These are phyloP conservation scores for Remorina albescens DNA, from an alignment of 2,797 vertebrate species.

Conservation along the genomic window DNA sequence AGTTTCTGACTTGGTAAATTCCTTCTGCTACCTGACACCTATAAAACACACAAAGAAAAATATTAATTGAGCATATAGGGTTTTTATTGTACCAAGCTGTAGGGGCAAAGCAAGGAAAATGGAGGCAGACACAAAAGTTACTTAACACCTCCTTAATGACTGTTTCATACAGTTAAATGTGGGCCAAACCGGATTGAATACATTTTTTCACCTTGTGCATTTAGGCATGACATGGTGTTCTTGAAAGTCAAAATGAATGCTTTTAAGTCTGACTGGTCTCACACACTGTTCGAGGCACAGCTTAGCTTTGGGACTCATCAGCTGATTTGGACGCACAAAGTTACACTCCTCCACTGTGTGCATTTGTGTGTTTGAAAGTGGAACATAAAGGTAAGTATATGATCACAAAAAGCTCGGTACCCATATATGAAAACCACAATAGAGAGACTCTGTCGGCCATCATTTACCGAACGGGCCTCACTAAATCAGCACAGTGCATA, in stretches of 20 bases:
- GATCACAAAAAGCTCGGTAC: conserved; percentile 37
- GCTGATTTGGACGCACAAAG: conserved; percentile 8
- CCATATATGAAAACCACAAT: conserved; percentile 4
- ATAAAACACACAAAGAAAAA: background rate
- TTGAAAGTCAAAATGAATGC: background rate
- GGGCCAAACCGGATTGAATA: background rate
- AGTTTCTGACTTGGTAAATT: background rate
- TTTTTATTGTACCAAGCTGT: background rate
- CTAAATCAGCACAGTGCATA: conserved; percentile 41
- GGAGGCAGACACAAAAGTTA: background rate
- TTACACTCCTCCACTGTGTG: background rate
- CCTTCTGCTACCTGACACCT: background rate
- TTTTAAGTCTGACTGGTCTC: background rate
- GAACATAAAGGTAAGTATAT: conserved; percentile 35
- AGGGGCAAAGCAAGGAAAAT: background rate
- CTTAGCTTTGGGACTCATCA: background rate
- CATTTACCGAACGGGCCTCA: conserved; percentile 13
- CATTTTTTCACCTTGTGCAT: background rate
- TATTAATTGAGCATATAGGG: background rate
- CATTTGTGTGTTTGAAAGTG: conserved; percentile 1
- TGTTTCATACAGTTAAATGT: background rate
- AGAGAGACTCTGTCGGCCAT: conserved; percentile 12
- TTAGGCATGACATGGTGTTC: background rate
- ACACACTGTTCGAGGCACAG: too few relatives aligned
- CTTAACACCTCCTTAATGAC: conserved; percentile 9